phyloP scores from a whole-genome alignment of 2,113 vertebrate genomes.

The Mus spicilegus region DNA sequence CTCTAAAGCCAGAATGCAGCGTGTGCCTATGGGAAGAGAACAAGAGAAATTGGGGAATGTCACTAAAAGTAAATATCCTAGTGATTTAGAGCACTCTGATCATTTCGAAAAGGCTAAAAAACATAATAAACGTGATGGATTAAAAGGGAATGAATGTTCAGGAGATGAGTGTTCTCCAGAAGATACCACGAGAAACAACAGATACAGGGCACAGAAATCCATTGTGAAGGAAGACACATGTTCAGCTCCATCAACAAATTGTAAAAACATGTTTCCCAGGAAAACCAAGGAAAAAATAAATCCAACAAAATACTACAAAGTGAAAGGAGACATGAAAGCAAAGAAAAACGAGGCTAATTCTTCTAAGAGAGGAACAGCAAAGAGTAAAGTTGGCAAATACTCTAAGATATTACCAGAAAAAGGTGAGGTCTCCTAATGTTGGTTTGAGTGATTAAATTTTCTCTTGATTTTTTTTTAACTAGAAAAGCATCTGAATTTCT shows the following conservation, averaged over 20 bases:
- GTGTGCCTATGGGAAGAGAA: not conserved
- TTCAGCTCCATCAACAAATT: conserved; percentile 9
- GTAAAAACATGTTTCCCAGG: conserved; percentile 49
- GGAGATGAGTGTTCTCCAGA: conserved; percentile 68
- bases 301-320: conserved; percentile 56
- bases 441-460: conserved; percentile 64
- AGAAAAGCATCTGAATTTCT: conserved; percentile 38
- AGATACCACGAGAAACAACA: conserved; percentile 61
- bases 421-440: conserved; percentile 86
- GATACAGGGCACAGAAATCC: conserved; percentile 22
- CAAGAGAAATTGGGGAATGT: not conserved
- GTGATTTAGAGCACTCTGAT: conserved; percentile 46
- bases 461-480: conserved; percentile 57
- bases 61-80: conserved; percentile 43
- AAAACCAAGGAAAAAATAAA: conserved; percentile 68
- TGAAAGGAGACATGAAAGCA: conserved; percentile 66
- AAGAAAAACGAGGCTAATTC: conserved; percentile 78
- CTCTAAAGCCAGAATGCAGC: not conserved
- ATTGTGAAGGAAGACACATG: conserved; percentile 43
- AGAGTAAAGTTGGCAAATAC: conserved; percentile 78
- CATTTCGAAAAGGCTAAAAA: conserved; percentile 72
- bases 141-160: conserved; percentile 61
- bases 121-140: conserved; percentile 58
- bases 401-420: conserved; percentile 85
- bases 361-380: conserved; percentile 71